These are phyloP conservation scores for Drosophila putrida DNA, from an alignment of 2,888 invertebrate species.

Conservation along the genomic window DNA sequence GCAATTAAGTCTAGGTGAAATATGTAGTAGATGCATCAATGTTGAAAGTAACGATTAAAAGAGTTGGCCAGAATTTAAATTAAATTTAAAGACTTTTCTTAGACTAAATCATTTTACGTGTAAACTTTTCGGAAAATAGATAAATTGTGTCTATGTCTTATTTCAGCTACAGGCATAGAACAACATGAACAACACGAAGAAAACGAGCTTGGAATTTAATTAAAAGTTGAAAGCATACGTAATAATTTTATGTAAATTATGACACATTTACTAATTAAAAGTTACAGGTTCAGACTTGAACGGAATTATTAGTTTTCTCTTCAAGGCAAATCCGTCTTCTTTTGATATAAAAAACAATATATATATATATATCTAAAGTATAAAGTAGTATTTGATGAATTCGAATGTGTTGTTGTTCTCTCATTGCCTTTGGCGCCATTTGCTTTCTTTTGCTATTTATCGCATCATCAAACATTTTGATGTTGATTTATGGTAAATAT, in stretches of 20 bases:
- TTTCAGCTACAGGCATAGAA: conserved; percentile 35
- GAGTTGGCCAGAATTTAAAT: not conserved
- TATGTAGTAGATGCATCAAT: not conserved
- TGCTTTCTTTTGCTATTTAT: conserved; percentile 73
- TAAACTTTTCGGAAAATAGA: conserved; percentile 29
- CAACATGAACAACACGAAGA: conserved; percentile 18
- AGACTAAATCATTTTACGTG: conserved; percentile 35
- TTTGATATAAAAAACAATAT: not conserved
- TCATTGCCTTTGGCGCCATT: conserved; percentile 46
- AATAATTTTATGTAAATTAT: conserved; percentile 75
- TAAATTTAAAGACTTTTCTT: not conserved
- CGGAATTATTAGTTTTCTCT: conserved; percentile 32
- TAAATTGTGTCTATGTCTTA: not conserved
- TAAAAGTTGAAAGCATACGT: conserved; percentile 72
- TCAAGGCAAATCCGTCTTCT: not conserved
- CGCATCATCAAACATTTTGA: conserved; percentile 81
- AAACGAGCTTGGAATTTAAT: conserved; percentile 70
- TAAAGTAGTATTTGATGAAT: conserved; percentile 41
- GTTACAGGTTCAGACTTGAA: conserved; percentile 29
- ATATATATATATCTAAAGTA: not conserved
- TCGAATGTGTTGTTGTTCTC: conserved; percentile 23
- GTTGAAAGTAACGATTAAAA: not conserved
- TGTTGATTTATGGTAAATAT: conserved; percentile 81
- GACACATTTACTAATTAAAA: conserved; percentile 67
- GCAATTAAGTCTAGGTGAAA: not conserved